phyloP scores from a whole-genome alignment of 23 tunicate genomes.

The Phallusia fumigata region DNA sequence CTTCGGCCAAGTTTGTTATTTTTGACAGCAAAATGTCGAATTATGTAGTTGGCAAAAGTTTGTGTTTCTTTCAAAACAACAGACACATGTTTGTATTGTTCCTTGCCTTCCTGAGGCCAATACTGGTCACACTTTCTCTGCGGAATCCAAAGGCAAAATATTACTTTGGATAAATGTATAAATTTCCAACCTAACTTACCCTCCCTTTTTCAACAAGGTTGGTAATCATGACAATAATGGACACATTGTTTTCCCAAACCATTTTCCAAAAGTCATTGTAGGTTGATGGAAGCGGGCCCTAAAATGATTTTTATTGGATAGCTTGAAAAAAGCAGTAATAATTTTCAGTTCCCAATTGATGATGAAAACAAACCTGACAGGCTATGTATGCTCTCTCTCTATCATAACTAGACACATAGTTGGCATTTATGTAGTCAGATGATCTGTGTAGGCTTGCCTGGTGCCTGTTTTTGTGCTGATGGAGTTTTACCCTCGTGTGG shows the following conservation, averaged over 20 bases:
- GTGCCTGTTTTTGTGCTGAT: not conserved
- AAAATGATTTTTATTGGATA: not conserved
- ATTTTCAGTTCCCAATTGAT: too few species aligned
- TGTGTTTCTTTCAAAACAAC: conserved; percentile 67
- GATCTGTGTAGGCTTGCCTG: conserved; percentile 9
- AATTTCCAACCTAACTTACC: conserved; percentile 22
- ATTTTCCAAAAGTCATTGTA: conserved; percentile 68
- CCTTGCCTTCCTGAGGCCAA: conserved; percentile 94
- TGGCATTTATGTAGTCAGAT: conserved; percentile 78
- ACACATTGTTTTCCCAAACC: conserved; percentile 67
- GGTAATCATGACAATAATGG: conserved; percentile 75
- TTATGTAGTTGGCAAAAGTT: conserved; percentile 71
- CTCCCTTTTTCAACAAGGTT: conserved; percentile 88
- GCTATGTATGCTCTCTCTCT: conserved; percentile 67
- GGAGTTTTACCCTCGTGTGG: conserved; percentile 57
- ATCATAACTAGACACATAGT: conserved; percentile 65
- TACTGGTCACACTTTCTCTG: conserved; percentile 90
- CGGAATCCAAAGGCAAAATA: not conserved
- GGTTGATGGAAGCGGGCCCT: conserved; percentile 73
- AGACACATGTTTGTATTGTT: conserved; percentile 76
- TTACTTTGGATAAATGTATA: too few species aligned
- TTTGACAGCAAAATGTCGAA: conserved; percentile 59
- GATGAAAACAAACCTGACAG: conserved; percentile 54
- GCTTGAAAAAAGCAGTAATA: not conserved
- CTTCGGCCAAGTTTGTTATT: conserved; percentile 60